A percentile compares a stretch with the other conserved stretches of the same genome.
Conservation (phyloP, 53 echinoderm and acorn worm genomes). For the Echinarachnius parma region DNA sequence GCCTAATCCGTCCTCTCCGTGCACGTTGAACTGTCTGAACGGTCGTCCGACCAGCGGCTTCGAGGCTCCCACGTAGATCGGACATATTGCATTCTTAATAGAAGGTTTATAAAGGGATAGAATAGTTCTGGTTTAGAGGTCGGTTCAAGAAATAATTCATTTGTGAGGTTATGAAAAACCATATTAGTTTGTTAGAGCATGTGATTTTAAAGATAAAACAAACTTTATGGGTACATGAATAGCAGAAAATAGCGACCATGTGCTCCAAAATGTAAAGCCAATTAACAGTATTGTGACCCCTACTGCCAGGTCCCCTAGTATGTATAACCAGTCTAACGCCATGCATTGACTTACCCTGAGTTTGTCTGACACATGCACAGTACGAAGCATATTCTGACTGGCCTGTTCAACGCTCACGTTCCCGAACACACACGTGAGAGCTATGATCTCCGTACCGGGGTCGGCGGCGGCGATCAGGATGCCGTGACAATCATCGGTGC, state of each 20-base stretch:
- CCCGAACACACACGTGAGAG: constrained; percentile 75
- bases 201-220: no score
- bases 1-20: constrained; percentile 66
- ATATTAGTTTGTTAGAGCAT: no score
- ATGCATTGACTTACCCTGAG: constrained; percentile 1
- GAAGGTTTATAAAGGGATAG: no score
- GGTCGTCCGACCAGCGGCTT: constrained; percentile 20
- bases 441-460: constrained; percentile 49
- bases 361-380: constrained; percentile 40
- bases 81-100: constrained; percentile 36
- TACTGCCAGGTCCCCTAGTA: no score
- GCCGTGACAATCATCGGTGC: constrained; percentile 80
- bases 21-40: constrained; percentile 12
- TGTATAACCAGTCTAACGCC: no score
- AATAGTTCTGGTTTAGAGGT: no score
- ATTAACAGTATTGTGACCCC: no score
- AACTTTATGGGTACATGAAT: no score
- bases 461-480: constrained; percentile 71
- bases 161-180: no score
- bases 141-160: no score
- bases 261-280: no score
- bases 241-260: no score
- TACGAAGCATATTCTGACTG: constrained; percentile 52
- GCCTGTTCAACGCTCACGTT: constrained; percentile 71
- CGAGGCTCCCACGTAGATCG: constrained; percentile 47